Base-by-base conservation (phyloP, 2,797 vertebrate genomes). In the Uromys caudimaculatus region DNA sequence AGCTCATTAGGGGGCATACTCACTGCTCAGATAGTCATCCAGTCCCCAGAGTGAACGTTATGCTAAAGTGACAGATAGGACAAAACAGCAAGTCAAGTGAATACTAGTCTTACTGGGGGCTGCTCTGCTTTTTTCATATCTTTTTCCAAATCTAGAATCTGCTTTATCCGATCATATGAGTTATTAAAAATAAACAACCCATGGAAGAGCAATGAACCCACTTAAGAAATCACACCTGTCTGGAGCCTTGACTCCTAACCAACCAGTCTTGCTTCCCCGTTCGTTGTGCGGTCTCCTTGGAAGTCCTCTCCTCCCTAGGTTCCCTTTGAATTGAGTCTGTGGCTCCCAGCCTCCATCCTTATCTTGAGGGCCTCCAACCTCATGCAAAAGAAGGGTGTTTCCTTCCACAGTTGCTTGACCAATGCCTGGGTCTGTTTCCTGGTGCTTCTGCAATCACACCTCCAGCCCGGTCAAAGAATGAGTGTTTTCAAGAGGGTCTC, bases 41-140 rank as follows among this genome's bases (percentile, higher is more conserved):
- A 89, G 27, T n/a, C 76, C 67, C 56, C 24, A 27, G 16, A 50
- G 13, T 17, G 3, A 29, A 41, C 52, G 3, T 58, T 52, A 60
- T 50, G 84, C 50, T 73, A 87, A 76, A 23, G 35, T 6, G 58
- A 32, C 4, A 12, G 23, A 78, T n/a, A 58, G 67, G 35, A 27
- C 7, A 73, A 41, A 93, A 95, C 90, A 89, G 16, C 16, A 81
- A 89, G 3, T 69, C 47, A 62, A 58, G 41, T 27, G 23, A 13
- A 60, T 52, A 50, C 35, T 73, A 78, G 3, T 76, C 62, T 35
- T 56, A 14, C 0, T 56, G 16, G 77, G 85, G 44, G 54, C 77
- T 84, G 24, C 64, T 92, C 89, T 67, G 67, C 54, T 93, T 96
- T 96, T 64, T 58, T 88, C 1, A 7, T 54, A 12, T 47, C 13